phyloP scores from a whole-genome alignment of 2,113 vertebrate genomes.

The Pedionomus torquatus region DNA sequence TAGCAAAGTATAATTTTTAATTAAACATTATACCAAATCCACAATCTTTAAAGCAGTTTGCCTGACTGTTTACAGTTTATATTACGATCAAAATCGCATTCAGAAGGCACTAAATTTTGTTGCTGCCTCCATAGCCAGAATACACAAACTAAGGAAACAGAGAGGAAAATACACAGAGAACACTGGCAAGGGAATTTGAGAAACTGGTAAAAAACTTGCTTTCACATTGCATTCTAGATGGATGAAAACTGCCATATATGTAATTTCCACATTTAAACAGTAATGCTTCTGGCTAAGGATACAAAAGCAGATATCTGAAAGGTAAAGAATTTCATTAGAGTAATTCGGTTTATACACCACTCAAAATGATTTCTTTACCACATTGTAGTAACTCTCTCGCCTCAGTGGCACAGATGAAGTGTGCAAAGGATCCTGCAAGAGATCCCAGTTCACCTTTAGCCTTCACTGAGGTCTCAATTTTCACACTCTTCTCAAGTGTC shows the following conservation, averaged over 20 bases:
- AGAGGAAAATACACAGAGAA: not conserved
- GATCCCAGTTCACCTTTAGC: not conserved
- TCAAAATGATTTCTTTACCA: not conserved
- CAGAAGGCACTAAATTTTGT: not conserved
- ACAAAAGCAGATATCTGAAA: not conserved
- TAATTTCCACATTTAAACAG: not conserved
- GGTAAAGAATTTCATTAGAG: not conserved
- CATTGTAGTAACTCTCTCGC: not conserved
- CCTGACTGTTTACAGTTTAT: not conserved
- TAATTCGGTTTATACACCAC: not conserved
- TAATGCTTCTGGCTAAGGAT: not conserved
- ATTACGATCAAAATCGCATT: not conserved
- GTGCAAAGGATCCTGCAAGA: not conserved
- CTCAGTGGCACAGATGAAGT: not conserved
- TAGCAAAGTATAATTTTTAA: not conserved
- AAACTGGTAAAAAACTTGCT: not conserved
- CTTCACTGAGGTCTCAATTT: not conserved
- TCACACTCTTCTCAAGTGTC: slow-evolving; percentile 8
- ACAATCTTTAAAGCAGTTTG: not conserved
- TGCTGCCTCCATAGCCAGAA: not conserved
- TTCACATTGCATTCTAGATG: not conserved
- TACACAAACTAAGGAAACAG: not conserved
- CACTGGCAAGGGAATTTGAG: not conserved
- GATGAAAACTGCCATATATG: not conserved
- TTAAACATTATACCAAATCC: not conserved